A percentile compares a stretch with the other conserved stretches of the same genome.
Conservation (phyloP, 2,888 invertebrate genomes). For the Podotricha telesiphe region DNA sequence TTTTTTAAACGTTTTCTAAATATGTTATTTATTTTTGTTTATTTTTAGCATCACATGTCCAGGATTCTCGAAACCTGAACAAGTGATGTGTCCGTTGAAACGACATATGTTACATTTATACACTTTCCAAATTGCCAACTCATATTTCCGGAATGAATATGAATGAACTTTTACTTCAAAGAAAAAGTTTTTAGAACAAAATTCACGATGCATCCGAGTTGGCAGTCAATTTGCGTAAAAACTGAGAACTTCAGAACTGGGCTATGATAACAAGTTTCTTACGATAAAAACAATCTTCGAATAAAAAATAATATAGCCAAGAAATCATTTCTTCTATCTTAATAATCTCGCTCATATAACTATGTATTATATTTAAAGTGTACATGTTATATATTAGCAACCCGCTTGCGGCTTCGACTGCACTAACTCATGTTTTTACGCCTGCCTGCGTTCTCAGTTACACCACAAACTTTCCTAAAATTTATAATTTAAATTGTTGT, state of each 20-base stretch:
- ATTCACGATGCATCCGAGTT: conserved; percentile 38
- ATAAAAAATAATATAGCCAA: not conserved
- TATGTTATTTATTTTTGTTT: too few species aligned
- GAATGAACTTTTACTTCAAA: conserved; percentile 38
- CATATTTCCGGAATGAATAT: conserved; percentile 36
- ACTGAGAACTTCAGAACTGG: conserved; percentile 33
- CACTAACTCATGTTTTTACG: too few species aligned
- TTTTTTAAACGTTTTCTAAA: too few species aligned
- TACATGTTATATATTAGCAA: too few species aligned
- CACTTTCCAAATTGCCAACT: conserved; percentile 32
- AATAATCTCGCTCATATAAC: too few species aligned
- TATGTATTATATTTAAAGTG: too few species aligned
- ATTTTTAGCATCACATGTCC: not conserved
- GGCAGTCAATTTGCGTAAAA: conserved; percentile 43
- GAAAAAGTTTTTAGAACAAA: conserved; percentile 42
- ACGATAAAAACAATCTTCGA: conserved; percentile 22
- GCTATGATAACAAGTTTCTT: conserved; percentile 33
- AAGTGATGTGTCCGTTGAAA: not conserved
- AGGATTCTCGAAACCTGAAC: conserved; percentile 1
- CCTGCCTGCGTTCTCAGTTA: too few species aligned
- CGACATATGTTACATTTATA: conserved; percentile 20
- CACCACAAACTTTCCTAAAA: too few species aligned
- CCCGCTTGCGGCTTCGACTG: too few species aligned
- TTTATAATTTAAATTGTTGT: too few species aligned
- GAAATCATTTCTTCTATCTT: not conserved